Conservation (phyloP, 2,888 invertebrate genomes). For the Asteroscopus sphinx region DNA sequence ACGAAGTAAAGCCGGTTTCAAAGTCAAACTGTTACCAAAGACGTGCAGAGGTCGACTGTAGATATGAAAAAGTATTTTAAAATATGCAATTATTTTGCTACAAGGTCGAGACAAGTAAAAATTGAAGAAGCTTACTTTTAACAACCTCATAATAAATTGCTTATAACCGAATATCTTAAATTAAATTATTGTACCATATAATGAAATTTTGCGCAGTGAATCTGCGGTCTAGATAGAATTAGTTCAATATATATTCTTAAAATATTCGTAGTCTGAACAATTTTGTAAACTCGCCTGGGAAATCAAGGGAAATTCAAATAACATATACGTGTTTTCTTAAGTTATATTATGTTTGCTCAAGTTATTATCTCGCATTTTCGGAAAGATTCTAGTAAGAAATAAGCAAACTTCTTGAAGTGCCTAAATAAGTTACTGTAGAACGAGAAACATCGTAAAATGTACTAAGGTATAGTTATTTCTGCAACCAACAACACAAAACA, state of each 20-base stretch:
- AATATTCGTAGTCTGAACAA: conserved; percentile 46
- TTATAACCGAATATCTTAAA: too few species aligned
- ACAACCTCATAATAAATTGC: too few species aligned
- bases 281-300: conserved; percentile 57
- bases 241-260: conserved; percentile 34
- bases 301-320: conserved; percentile 64
- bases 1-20: too few species aligned
- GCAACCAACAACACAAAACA: conserved; percentile 1
- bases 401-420: conserved; percentile 24
- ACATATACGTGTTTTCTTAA: conserved; percentile 46
- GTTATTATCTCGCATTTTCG: conserved; percentile 29
- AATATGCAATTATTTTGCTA: too few species aligned
- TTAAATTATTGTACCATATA: too few species aligned
- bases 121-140: too few species aligned
- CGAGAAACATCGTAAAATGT: conserved; percentile 13
- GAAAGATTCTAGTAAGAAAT: conserved; percentile 13
- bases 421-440: conserved; percentile 7
- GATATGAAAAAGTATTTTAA: too few species aligned
- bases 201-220: conserved; percentile 8
- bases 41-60: too few species aligned
- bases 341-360: conserved; percentile 37
- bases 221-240: conserved; percentile 32
- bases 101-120: too few species aligned
- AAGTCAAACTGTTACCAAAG: too few species aligned
- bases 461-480: not conserved